These are phyloP conservation scores for Osedax frankpressi DNA, from an alignment of 2,888 invertebrate species.

Conservation along the genomic window DNA sequence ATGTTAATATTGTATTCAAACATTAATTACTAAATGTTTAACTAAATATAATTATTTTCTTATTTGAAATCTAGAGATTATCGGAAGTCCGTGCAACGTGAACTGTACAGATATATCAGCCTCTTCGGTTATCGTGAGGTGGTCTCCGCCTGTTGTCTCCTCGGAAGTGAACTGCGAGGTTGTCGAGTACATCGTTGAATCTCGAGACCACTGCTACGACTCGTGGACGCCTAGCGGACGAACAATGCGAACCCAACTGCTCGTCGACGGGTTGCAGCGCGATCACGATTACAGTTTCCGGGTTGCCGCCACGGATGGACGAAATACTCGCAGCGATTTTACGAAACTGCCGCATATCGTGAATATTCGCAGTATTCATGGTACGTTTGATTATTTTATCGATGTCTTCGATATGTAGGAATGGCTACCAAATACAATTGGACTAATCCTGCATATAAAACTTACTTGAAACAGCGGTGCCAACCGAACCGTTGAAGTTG, in stretches of 20 bases:
- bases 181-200: not conserved
- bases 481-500: not conserved
- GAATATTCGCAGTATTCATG: no score
- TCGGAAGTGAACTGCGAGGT: not conserved
- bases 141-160: not conserved
- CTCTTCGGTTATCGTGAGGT: not conserved
- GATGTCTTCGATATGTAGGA: no score
- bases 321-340: not conserved
- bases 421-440: no score
- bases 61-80: no score
- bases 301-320: not conserved
- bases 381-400: no score
- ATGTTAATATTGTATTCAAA: no score
- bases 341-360: not conserved
- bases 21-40: no score
- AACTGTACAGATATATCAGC: not conserved
- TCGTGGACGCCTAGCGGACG: not conserved
- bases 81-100: not conserved
- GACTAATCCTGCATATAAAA: no score
- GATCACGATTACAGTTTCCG: not conserved
- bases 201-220: not conserved
- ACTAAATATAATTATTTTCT: no score
- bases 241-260: not conserved
- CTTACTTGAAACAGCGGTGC: not conserved
- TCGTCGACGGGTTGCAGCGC: not conserved